Evolutionary conservation across 1,140 invertebrate species (phyloP).

Genomic region (Drosophila yakuba): DNA sequence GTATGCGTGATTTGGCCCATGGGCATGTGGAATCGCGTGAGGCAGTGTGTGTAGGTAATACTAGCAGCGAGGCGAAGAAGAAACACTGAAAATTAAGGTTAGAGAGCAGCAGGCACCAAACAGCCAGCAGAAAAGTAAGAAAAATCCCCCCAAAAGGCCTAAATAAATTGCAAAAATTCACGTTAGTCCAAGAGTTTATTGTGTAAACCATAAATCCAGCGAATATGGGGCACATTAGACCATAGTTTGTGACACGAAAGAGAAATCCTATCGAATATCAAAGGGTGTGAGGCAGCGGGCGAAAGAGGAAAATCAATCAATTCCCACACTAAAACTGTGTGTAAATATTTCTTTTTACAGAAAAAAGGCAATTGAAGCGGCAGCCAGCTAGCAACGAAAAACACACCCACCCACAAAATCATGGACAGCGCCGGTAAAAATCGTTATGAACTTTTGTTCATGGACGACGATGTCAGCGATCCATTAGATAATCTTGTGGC

Average conservation of each 20-base stretch:
- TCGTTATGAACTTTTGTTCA: conserved; percentile 95
- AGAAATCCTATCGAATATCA: conserved; percentile 9
- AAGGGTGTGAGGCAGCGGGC: conserved; percentile 28
- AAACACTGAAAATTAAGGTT: conserved; percentile 84
- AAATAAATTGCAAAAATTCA: conserved; percentile 28
- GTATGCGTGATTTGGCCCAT: conserved; percentile 48
- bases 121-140: conserved; percentile 72
- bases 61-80: conserved; percentile 71
- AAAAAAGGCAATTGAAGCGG: conserved; percentile 28
- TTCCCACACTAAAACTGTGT: conserved; percentile 26
- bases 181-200: neutral
- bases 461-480: conserved; percentile 94
- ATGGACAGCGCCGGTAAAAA: conserved; percentile 98
- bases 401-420: conserved; percentile 46
- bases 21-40: conserved; percentile 48
- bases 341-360: conserved; percentile 47
- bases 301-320: conserved; percentile 74
- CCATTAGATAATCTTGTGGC: conserved; percentile 94
- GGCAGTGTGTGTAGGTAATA: conserved; percentile 67
- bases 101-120: conserved; percentile 76
- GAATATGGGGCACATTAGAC: neutral
- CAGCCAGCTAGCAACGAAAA: conserved; percentile 39
- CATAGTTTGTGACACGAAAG: conserved; percentile 4
- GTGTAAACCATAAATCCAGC: neutral
- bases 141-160: conserved; percentile 50